Evolutionary conservation across 2,113 vertebrate genomes (phyloP), one percentile per base, ranked within the genome.

Genomic region (Coreoperca whiteheadi): DNA sequence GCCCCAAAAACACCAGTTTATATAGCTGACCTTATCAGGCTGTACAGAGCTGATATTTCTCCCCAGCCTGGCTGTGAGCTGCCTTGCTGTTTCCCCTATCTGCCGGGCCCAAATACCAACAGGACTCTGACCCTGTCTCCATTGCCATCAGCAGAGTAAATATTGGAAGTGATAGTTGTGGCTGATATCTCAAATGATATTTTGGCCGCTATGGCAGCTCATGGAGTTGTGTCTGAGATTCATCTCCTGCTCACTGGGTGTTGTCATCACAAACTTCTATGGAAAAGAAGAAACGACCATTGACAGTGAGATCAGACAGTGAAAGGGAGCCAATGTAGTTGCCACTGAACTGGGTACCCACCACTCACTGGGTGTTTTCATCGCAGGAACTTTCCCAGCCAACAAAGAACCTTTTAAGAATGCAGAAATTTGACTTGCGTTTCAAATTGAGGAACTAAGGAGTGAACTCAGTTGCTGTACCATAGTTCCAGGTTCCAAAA

Each of bases 41-140:
- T 81, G 81, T 72, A 66, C 78, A 86, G 68, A 86, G 85, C 82
- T 77, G 89, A 89, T 87, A 88, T 90, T 91, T 92, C 80, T 81
- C 65, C 25, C 48, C 32, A 8, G 51, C 69, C 41, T 30, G 16
- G 51, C 78, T 43, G 63, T 75, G 88, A 91, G 83, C 68, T 79
- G 83, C 67, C 71, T 74, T 59, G 64, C 57, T 5, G 72, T 82
- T 85, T 85, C 79, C 65, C 23, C 83, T 87, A 83, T 92, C 88
- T 89, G 68, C 85, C 46, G 63, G 59, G 56, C 50, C 79, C 71
- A 93, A 91, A 93, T 90, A 94, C 77, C 87, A 84, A 59, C 88
- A 79, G 74, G 69, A 85, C 72, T 65, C 63, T 87, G 82, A 86
- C 83, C 60, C 69, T 30, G 79, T 87, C 84, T 86, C 75, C 74